phyloP scores from a whole-genome alignment of 2,888 invertebrate species.

The Heliothis peltigera region DNA sequence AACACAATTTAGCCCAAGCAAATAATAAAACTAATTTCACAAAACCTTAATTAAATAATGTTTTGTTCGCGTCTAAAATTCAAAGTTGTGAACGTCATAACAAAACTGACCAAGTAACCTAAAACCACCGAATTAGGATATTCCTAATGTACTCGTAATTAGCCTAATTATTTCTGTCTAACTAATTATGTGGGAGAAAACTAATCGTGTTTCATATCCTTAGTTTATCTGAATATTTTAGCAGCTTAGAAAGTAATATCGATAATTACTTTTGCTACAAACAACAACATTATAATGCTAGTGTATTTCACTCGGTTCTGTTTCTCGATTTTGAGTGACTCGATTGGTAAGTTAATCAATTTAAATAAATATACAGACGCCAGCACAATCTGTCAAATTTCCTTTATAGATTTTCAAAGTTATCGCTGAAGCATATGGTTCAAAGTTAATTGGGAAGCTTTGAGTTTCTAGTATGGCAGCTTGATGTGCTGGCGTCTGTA shows the following conservation, averaged over 20 bases:
- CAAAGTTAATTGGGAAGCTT: too few relatives aligned
- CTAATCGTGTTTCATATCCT: conserved; percentile 61
- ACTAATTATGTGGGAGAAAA: conserved; percentile 53
- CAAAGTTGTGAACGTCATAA: conserved; percentile 24
- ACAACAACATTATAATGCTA: background rate
- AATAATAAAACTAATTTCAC: conserved; percentile 24
- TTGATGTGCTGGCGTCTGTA: too few relatives aligned
- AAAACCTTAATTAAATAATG: conserved; percentile 16
- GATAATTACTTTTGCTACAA: conserved; percentile 34
- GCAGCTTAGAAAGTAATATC: conserved; percentile 36
- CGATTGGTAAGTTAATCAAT: background rate
- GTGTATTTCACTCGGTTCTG: conserved; percentile 9
- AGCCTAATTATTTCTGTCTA: conserved; percentile 52
- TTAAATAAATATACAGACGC: too few relatives aligned
- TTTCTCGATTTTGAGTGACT: background rate
- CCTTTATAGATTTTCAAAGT: too few relatives aligned
- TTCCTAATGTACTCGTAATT: conserved; percentile 55
- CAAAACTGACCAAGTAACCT: conserved; percentile 42
- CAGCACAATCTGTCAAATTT: too few relatives aligned
- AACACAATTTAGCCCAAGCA: background rate
- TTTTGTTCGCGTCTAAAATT: conserved; percentile 19
- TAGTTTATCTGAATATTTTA: conserved; percentile 63
- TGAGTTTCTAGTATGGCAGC: too few relatives aligned
- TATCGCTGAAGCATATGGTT: too few relatives aligned
- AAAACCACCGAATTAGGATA: conserved; percentile 49